Evolutionary conservation across 2,797 vertebrate genomes (phyloP), one percentile per base, ranked within the genome.

Genomic region (Peromyscus aztecus): DNA sequence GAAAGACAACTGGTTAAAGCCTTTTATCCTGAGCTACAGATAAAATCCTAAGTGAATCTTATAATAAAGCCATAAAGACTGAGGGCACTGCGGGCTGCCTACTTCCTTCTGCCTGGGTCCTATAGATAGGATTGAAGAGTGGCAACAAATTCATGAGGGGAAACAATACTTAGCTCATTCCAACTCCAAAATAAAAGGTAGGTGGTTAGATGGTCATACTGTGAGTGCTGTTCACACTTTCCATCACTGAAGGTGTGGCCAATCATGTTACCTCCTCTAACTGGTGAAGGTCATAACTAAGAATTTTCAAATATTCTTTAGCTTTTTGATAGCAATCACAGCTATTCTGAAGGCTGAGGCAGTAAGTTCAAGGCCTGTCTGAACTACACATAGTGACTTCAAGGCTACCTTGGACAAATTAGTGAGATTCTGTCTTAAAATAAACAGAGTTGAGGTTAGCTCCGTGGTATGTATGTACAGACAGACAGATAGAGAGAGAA

Each of bases 31-130:
- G 34, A 52, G 55, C 61, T 90, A 11, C 40, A 34, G 43, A 89
- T 80, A 19, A 37, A 92, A 95, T 46, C 61, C 37, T 89, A 95
- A 89, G 52, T 67, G 34, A 96, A 94, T 82, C 52, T 24, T 77
- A 49, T 81, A 81, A 71, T 43, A 91, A 91, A 77, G 29, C 0
- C 40, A 78, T 52, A 87, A 81, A 90, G 46, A 90, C 23, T 88
- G 40, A 92, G n/a, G 24, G 14, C 27, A 90, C 23, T 92, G 49
- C 89, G 40, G 21, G 14, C 14, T 95, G 34, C 29, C 93, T 94
- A 80, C 59, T 97, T 83, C 77, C 73, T 89, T 92, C 78, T 94
- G 59, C 49, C 31, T 34, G 92, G 12, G 37, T 94, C 37, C 77
- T 94, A 71, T 40, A 14, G 92, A 65, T 6, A 86, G 77, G 14